Conservation (phyloP, 2,888 invertebrate genomes). For the Oconnorella tubifera region DNA sequence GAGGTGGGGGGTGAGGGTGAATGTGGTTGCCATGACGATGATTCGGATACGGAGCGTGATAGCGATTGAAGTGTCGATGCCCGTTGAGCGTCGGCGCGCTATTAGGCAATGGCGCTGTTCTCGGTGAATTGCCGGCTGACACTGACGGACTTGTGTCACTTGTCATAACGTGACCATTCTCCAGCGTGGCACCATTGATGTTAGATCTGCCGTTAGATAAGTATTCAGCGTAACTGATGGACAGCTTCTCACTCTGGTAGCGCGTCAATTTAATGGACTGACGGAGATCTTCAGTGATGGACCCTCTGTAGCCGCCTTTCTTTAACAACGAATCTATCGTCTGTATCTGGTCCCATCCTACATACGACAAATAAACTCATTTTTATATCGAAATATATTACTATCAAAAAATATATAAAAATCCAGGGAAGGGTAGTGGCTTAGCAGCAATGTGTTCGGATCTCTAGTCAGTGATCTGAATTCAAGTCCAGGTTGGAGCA, state of each 20-base stretch:
- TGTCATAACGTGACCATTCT: background rate
- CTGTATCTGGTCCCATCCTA: constrained; percentile 98
- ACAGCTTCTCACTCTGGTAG: constrained; percentile 93
- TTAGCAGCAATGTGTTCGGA: no score
- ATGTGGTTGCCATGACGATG: background rate
- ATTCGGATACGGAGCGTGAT: background rate
- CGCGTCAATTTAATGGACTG: constrained; percentile 88
- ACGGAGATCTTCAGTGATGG: constrained; percentile 59
- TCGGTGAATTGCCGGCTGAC: background rate
- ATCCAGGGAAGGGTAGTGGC: no score
- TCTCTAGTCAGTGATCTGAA: no score
- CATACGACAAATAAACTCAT: no score
- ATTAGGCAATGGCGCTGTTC: no score
- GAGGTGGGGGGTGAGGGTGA: background rate
- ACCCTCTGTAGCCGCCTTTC: constrained; percentile 92
- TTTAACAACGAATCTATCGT: constrained; percentile 95
- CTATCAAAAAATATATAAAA: no score
- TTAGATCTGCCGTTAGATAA: constrained; percentile 2
- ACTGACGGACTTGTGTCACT: background rate
- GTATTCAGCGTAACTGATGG: constrained; percentile 52
- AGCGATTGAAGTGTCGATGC: background rate
- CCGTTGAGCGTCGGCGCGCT: background rate
- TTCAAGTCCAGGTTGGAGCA: no score
- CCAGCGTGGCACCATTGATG: background rate
- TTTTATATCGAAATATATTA: no score